Percentiles rank a stretch among this genome's conserved stretches.
Evolutionary conservation across 2,888 invertebrate genomes (phyloP).

Genomic region (Lamellibrachia columna): DNA sequence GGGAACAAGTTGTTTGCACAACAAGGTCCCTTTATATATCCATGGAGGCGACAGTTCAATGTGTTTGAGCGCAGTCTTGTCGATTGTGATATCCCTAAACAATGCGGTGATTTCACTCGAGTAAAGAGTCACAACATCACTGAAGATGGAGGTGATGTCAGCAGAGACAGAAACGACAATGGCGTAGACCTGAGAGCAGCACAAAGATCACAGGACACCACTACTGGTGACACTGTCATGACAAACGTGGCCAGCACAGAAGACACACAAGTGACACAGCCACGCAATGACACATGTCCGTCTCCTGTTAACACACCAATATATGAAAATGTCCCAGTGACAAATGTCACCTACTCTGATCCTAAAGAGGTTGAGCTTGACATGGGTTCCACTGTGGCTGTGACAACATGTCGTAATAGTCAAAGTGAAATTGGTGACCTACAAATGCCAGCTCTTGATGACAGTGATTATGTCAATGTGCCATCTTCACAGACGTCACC

Average conservation of each 20-base stretch:
- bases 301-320: neutral
- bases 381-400: neutral
- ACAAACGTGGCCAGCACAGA: neutral
- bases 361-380: neutral
- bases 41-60: neutral
- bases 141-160: neutral
- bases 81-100: neutral
- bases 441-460: neutral
- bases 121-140: neutral
- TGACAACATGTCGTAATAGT: neutral
- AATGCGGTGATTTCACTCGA: neutral
- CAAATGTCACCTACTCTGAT: neutral
- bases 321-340: neutral
- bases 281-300: neutral
- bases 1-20: neutral
- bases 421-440: neutral
- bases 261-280: neutral
- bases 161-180: neutral
- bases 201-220: neutral
- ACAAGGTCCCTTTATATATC: neutral
- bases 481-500: neutral
- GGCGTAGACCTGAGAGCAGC: neutral
- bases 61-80: neutral
- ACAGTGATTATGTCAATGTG: neutral
- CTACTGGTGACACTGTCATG: neutral